Evolutionary conservation across 2,888 invertebrate species (phyloP), one percentile per base, ranked within the genome.

Genomic region (Athalia cordata): DNA sequence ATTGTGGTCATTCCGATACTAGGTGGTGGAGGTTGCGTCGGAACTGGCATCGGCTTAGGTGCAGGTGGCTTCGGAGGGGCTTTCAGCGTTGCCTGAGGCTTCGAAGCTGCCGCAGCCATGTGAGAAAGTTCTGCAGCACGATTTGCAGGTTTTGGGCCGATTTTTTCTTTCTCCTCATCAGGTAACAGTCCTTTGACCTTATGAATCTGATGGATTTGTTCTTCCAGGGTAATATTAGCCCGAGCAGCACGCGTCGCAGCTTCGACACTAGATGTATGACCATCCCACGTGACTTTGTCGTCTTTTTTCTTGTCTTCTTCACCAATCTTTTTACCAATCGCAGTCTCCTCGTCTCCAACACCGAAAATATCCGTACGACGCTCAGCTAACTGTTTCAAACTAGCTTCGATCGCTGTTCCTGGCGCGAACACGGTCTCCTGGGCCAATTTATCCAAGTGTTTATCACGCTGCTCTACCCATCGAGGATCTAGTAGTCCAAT

Each of bases 311-410:
- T 96, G 82, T 94, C 94, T 85, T 96, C 96, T 88, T 97, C 97
- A 2, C 97, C 97, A 80, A 98, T 96, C 92, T 99, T 99, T 92
- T 98, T 98, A 92, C 99, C 99, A 89, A 99, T 99, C 45, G 97
- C 97, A 0, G 99, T 99, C 93, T 99, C 99, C 90, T 99, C 99
- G 89, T 97, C 97, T 79, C 99, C 99, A 81, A 98, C 97, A 91
- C 99, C 99, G 92, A 99, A 99, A 91, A 99, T 99, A 93, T 99
- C 99, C 0, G 99, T 99, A 95, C 99, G 98, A 83, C 99, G 94
- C 90, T 99, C 99, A 0, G 99, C 99, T 86, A 99, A 92, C 88
- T 97, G 95, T 89, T 98, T 98, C 87, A 99, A 94, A 87, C 97
- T 98, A 61, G 97, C 97, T 88, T 98, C 98, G 86, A 99, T 98